These are phyloP conservation scores for Belgica antarctica DNA, from an alignment of 2,888 invertebrate species.

Conservation along the genomic window DNA sequence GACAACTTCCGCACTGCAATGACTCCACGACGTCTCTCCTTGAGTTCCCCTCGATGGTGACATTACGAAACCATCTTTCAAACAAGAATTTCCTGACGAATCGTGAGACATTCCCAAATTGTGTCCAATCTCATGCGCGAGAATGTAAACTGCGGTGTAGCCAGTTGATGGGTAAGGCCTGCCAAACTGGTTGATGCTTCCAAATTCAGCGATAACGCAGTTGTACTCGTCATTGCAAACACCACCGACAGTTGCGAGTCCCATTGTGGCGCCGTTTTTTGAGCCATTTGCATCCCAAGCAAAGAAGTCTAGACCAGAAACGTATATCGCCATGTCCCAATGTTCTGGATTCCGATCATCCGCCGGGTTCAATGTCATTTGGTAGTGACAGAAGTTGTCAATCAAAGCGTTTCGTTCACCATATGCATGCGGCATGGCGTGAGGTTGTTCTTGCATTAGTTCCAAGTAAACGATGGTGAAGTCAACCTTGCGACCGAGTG, in stretches of 20 bases:
- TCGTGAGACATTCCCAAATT: constrained; percentile 70
- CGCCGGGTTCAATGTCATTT: constrained; percentile 64
- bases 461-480: constrained; percentile 69
- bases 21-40: constrained; percentile 76
- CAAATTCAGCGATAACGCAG: constrained; percentile 77
- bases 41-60: constrained; percentile 74
- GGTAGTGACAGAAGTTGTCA: constrained; percentile 74
- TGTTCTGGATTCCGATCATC: constrained; percentile 68
- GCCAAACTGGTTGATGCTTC: constrained; percentile 68
- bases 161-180: constrained; percentile 80
- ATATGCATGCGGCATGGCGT: constrained; percentile 61
- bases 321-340: constrained; percentile 76
- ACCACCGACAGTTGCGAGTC: constrained; percentile 75
- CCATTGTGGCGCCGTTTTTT: constrained; percentile 74
- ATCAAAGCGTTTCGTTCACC: constrained; percentile 67
- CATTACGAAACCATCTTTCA: constrained; percentile 78
- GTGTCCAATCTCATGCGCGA: constrained; percentile 81
- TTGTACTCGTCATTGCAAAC: constrained; percentile 70
- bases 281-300: constrained; percentile 64
- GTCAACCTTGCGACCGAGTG: constrained; percentile 65
- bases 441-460: constrained; percentile 66
- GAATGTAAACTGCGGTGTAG: constrained; percentile 78
- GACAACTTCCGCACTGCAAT: constrained; percentile 68
- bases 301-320: constrained; percentile 76
- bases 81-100: constrained; percentile 68